Evolutionary conservation across 1,140 invertebrate species (phyloP), one percentile per base, ranked within the genome.

Genomic region (Pogonus chalceus): DNA sequence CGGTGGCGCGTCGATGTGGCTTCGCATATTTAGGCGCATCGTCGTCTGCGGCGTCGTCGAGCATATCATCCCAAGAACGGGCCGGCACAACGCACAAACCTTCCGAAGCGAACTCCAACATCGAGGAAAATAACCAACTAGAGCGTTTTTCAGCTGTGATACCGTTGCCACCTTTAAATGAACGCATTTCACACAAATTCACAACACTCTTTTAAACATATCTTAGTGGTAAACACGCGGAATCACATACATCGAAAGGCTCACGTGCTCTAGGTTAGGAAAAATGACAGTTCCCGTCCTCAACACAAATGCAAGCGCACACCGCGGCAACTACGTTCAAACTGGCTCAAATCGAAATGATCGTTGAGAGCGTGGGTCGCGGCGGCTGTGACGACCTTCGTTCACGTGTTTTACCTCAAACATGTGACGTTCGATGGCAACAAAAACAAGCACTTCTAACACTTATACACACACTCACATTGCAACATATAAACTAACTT

Each of bases 71-170:
- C 37, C 37, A 43, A 9, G 37, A 43, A 3, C 37, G 37, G 18
- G 9, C 18, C 37, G 37, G 37, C 9, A 43, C 18, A 3, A 9
- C 9, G 18, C 37, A 43, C 37, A 43, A 16, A 4, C 37, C 37
- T 18, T 43, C 37, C 37, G 37, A 43, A 4, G 37, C 37, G 37
- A 43, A 43, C 18, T 43, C 37, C 37, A 43, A 43, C 37, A 43
- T 43, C 9, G 37, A 43, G 3, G 37, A 43, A 18, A 43, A 43
- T 16, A 43, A 43, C 37, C 37, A 43, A 16, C 37, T 43, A 3
- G 37, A 43, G 3, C 37, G 9, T 18, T 43, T 43, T 16, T 43
- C 37, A 7, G 9, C 18, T 7, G 37, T 43, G 18, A 43, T 12
- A 18, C 18, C 18, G 18, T 18, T 43, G 26, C 26, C 26, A 43